Percentiles rank a stretch among this genome's conserved stretches.
phyloP scores from a whole-genome alignment of 2,888 invertebrate genomes.

The Andrena chrysosceles region DNA sequence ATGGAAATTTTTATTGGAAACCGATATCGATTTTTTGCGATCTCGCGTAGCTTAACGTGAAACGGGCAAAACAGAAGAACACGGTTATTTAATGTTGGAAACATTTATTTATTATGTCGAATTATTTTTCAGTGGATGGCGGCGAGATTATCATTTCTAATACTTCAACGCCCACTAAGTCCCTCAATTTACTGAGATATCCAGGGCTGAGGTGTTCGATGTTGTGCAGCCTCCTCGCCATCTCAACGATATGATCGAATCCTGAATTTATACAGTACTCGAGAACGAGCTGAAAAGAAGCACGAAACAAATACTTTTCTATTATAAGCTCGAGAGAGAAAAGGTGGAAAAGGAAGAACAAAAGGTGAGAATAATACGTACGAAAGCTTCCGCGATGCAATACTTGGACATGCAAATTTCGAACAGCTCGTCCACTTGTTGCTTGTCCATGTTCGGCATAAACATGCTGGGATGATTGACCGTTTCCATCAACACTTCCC shows the following conservation, averaged over 20 bases:
- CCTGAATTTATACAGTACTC: slow-evolving; percentile 87
- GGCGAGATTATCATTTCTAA: slow-evolving; percentile 17
- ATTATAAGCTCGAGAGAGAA: not conserved
- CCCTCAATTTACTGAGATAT: slow-evolving; percentile 85
- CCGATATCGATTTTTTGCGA: not conserved
- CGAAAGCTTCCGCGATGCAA: slow-evolving; percentile 86
- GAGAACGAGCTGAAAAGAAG: slow-evolving; percentile 85
- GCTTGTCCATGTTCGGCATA: slow-evolving; percentile 86
- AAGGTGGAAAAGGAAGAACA: not conserved
- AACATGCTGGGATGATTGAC: slow-evolving; percentile 76
- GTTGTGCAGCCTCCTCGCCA: slow-evolving; percentile 83
- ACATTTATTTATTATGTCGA: slow-evolving; percentile 7
- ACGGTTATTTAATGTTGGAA: slow-evolving; percentile 15
- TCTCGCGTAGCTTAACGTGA: not conserved
- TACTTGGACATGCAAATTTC: slow-evolving; percentile 86
- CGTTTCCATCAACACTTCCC: slow-evolving; percentile 64
- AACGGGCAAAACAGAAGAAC: not conserved
- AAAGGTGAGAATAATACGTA: slow-evolving; percentile 75
- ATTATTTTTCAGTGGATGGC: slow-evolving; percentile 13
- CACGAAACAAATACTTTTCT: not conserved
- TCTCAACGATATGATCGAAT: slow-evolving; percentile 84
- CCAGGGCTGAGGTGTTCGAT: slow-evolving; percentile 85
- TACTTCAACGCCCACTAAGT: slow-evolving; percentile 85
- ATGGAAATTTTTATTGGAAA: slow-evolving; percentile 15
- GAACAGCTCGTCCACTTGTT: slow-evolving; percentile 86